Percentiles rank a stretch among this genome's conserved stretches.
Conservation (phyloP, 2,888 invertebrate genomes). For the Holacanthella duospinosa region DNA sequence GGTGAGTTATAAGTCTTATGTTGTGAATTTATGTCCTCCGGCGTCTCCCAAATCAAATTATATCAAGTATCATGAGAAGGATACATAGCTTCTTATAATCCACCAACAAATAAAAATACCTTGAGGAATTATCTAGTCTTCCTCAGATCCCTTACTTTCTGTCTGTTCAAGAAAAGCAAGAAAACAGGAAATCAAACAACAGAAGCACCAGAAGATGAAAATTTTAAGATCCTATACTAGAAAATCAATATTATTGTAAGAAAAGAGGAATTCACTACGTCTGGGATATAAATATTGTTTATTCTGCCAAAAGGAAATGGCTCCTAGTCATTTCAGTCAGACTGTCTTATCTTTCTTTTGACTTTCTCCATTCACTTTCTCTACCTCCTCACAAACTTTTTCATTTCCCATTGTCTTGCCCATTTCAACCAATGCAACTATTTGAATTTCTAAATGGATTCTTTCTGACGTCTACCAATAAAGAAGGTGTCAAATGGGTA, state of each 20-base stretch:
- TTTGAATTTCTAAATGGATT: no score
- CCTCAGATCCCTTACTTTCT: not conserved
- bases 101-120: not conserved
- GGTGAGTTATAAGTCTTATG: not conserved
- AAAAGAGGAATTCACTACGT: not conserved
- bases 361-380: not conserved
- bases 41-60: not conserved
- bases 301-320: conserved; percentile 5
- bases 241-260: conserved; percentile 6
- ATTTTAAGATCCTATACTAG: conserved; percentile 1
- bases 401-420: no score
- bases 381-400: no score
- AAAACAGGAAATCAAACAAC: conserved; percentile 5
- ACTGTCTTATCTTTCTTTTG: not conserved
- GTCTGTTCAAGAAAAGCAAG: not conserved
- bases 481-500: no score
- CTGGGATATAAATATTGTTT: conserved; percentile 2
- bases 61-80: not conserved
- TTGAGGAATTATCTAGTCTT: not conserved
- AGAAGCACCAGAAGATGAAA: not conserved
- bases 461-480: no score
- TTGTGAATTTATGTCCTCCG: not conserved
- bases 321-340: not conserved
- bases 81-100: not conserved
- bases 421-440: no score